Base-by-base conservation (phyloP, 2,797 vertebrate species). In the Nothura maculosa region DNA sequence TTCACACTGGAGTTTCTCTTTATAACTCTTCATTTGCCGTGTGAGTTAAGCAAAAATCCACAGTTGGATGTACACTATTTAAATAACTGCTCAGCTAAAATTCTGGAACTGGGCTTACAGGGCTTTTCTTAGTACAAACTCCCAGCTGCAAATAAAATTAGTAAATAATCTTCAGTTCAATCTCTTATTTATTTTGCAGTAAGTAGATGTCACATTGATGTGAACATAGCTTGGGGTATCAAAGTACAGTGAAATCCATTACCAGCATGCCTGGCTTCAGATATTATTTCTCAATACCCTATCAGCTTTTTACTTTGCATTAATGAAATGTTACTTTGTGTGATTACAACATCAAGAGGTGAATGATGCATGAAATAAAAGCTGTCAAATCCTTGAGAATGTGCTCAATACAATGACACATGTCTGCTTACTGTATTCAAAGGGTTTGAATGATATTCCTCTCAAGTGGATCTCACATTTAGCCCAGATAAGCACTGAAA, bases 321-420 rank as follows among this genome's bases (percentile, higher is more conserved):
- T 91, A 93, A 89, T 78, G 20, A 94, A 86, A 85, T 68, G 12
- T 76, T 85, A 58, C 64, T 95, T 94, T 63, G 8, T 42, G 68
- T 43, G 94, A 83, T 84, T 82, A 70, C 48, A 87, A 45, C 11
- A 91, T 19, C 13, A 34, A 40, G 28, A 20, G 62, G 58, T 27
- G 72, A 90, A 81, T 54, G 61, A 52, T 47, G 81, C 74, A 87
- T 69, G 90, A 83, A 92, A 58, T 82, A 82, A 87, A 38, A 88
- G 16, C 28, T 90, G 83, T 38, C 58, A 54, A 43, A 82, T 34
- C 16, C 50, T 80, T 77, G 60, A 90, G 48, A 91, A 94, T 88
- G 5, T 70, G 47, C 32, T 48, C 57, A 38, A 42, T 11, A 38
- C 21, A 77, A 16, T 86, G n/a, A 55, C 34, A 77, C 3, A 24